phyloP scores from a whole-genome alignment of 2,113 vertebrate species.

The Ictalurus punctatus region DNA sequence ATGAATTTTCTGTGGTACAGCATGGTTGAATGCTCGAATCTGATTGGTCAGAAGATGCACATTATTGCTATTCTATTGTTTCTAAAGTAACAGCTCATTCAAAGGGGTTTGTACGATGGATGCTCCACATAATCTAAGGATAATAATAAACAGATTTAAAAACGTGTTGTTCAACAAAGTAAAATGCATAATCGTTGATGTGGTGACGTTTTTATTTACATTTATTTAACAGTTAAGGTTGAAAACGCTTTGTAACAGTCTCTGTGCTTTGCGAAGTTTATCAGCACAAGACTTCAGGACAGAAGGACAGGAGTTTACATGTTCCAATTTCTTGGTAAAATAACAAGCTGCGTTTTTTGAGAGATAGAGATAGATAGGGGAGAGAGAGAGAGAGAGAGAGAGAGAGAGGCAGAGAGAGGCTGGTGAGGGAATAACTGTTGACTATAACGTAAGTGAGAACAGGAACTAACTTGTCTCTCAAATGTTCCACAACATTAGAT shows the following conservation, averaged over 20 bases:
- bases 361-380: too few relatives aligned
- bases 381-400: too few relatives aligned
- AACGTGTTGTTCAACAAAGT: too few relatives aligned
- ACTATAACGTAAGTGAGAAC: too few relatives aligned
- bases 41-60: not conserved
- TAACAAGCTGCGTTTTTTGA: too few relatives aligned
- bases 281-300: not conserved
- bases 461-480: not conserved
- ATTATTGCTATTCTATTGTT: not conserved
- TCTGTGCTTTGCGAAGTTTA: not conserved
- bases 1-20: not conserved
- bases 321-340: too few relatives aligned
- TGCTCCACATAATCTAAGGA: too few relatives aligned
- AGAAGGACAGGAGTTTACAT: not conserved
- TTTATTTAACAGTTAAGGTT: not conserved
- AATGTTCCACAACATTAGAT: not conserved
- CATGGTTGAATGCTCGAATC: not conserved
- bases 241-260: not conserved
- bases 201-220: too few relatives aligned
- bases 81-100: not conserved
- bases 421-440: too few relatives aligned
- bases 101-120: too few relatives aligned
- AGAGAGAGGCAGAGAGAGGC: too few relatives aligned
- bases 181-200: not conserved
- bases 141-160: too few relatives aligned